A percentile compares a stretch with the other conserved stretches of the same genome.
Evolutionary conservation across 2,797 vertebrate genomes (phyloP).

Genomic region (Hydrocynus forskahlii): DNA sequence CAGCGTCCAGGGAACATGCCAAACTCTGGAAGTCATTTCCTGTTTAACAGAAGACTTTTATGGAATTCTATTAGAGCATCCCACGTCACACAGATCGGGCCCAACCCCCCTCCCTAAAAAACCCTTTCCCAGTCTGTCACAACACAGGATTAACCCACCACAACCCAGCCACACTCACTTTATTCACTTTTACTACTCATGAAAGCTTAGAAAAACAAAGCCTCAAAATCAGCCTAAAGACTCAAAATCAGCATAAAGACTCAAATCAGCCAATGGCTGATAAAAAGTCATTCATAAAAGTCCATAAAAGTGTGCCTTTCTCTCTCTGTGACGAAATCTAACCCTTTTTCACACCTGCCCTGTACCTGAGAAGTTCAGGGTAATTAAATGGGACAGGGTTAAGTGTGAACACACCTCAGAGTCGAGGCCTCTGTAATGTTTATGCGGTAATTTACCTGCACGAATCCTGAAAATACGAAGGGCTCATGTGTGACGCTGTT

Average conservation of each 20-base stretch:
- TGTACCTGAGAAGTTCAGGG: too few relatives aligned
- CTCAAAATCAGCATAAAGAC: not conserved
- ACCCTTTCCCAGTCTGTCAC: constrained; percentile 9
- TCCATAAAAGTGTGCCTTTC: too few relatives aligned
- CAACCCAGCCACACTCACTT: not conserved
- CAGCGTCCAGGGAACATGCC: constrained; percentile 79
- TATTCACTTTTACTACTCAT: constrained; percentile 4
- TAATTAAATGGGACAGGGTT: too few relatives aligned
- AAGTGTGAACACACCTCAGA: too few relatives aligned
- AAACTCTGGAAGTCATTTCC: constrained; percentile 83
- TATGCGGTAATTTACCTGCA: too few relatives aligned
- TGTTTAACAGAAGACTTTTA: constrained; percentile 81
- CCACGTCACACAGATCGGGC: constrained; percentile 60
- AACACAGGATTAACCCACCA: constrained; percentile 23
- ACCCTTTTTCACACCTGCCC: too few relatives aligned
- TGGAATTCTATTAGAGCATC: constrained; percentile 76
- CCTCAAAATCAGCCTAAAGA: constrained; percentile 26
- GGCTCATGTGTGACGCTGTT: too few relatives aligned
- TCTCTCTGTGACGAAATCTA: too few relatives aligned
- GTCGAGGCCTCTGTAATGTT: too few relatives aligned
- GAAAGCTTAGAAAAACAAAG: constrained; percentile 29
- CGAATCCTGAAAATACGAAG: too few relatives aligned
- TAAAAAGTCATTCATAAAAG: too few relatives aligned
- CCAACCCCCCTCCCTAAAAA: constrained; percentile 23
- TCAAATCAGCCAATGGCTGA: too few relatives aligned